These are phyloP conservation scores for Podarcis muralis DNA, from an alignment of 2,113 vertebrate genomes.

Conservation along the genomic window DNA sequence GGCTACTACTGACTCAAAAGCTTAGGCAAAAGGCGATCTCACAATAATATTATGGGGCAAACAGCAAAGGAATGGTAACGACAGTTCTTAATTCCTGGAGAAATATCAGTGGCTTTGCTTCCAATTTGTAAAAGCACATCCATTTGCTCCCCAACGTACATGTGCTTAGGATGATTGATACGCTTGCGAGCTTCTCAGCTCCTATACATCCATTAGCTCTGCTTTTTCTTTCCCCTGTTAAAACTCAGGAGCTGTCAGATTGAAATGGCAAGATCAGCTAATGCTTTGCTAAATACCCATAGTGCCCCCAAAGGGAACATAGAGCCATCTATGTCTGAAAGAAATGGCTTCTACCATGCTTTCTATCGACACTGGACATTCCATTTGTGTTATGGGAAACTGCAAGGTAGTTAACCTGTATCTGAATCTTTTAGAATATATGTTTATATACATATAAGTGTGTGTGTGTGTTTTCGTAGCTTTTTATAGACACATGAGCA, in stretches of 20 bases:
- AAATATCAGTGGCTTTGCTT: conserved; percentile 58
- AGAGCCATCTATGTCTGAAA: conserved; percentile 54
- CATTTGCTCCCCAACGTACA: conserved; percentile 67
- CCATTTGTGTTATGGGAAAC: conserved; percentile 40
- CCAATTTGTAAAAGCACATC: conserved; percentile 58
- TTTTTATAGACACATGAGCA: conserved; percentile 14
- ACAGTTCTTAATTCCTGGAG: conserved; percentile 60
- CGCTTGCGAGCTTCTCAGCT: conserved; percentile 75
- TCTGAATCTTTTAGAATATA: conserved; percentile 29
- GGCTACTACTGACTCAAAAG: not conserved
- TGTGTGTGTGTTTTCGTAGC: no score
- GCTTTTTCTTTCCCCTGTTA: conserved; percentile 66
- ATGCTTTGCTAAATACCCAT: conserved; percentile 72
- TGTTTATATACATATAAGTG: no score
- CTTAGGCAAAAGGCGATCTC: not conserved
- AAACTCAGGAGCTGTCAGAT: conserved; percentile 78
- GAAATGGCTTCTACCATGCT: conserved; percentile 66
- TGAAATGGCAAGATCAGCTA: conserved; percentile 66
- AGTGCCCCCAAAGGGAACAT: conserved; percentile 62
- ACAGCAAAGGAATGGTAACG: conserved; percentile 35
- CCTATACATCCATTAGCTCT: conserved; percentile 77
- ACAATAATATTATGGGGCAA: conserved; percentile 3
- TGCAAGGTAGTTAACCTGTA: conserved; percentile 29
- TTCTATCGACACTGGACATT: conserved; percentile 65
- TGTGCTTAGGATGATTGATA: conserved; percentile 75